Evolutionary conservation across 2,888 invertebrate genomes (phyloP).

Genomic region (Tinea trinotella): DNA sequence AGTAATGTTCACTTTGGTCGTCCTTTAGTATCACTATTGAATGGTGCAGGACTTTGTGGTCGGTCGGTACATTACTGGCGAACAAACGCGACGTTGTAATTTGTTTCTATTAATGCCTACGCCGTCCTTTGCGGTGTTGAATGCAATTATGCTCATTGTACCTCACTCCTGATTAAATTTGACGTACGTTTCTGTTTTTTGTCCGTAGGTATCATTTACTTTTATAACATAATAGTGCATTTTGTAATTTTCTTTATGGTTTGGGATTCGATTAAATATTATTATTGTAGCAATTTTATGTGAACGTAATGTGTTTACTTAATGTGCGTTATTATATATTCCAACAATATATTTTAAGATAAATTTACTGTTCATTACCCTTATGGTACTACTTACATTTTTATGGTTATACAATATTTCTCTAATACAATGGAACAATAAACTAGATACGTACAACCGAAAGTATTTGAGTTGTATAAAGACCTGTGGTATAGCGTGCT

Average conservation of each 20-base stretch:
- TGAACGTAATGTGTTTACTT: constrained; percentile 20
- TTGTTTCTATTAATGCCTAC: constrained; percentile 52
- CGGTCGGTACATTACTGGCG: constrained; percentile 23
- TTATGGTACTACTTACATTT: not conserved
- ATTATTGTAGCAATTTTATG: constrained; percentile 22
- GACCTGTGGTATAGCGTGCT: not conserved
- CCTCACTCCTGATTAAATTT: constrained; percentile 40
- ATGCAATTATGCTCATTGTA: constrained; percentile 47
- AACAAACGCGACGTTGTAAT: constrained; percentile 31
- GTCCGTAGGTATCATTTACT: constrained; percentile 29
- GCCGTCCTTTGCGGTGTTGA: constrained; percentile 43
- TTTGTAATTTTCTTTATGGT: constrained; percentile 26
- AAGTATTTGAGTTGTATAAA: not conserved
- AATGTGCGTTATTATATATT: constrained; percentile 15
- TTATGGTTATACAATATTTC: not conserved
- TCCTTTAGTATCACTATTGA: not conserved
- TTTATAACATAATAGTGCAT: constrained; percentile 42
- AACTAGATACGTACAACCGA: no score
- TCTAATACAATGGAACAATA: not conserved
- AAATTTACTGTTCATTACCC: not conserved
- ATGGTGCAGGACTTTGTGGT: constrained; percentile 18
- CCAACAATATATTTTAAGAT: no score
- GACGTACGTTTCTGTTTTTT: constrained; percentile 31
- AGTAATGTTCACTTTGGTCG: not conserved
- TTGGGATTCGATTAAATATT: constrained; percentile 12